These are phyloP conservation scores for Andrena bucephala DNA, from an alignment of 2,888 invertebrate genomes.

Conservation along the genomic window DNA sequence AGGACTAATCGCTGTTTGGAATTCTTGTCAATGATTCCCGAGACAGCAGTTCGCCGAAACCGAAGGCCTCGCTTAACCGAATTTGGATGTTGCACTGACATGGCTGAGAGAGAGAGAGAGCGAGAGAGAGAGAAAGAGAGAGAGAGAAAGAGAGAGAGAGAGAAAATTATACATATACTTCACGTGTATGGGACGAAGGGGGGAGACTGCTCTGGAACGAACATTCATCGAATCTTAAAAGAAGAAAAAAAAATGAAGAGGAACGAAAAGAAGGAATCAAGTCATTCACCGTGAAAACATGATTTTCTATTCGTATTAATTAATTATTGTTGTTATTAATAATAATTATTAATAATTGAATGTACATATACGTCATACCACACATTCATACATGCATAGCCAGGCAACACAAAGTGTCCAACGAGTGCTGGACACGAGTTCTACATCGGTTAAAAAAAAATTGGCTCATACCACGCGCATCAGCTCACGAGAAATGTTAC, in stretches of 20 bases:
- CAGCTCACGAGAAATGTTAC: slow-evolving; percentile 68
- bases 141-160: no score
- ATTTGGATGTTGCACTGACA: slow-evolving; percentile 62
- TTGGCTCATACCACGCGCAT: slow-evolving; percentile 67
- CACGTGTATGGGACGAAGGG: slow-evolving; percentile 59
- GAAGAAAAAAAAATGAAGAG: slow-evolving; percentile 37
- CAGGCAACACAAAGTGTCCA: slow-evolving; percentile 63
- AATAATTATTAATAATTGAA: slow-evolving; percentile 84
- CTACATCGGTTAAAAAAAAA: slow-evolving; percentile 62
- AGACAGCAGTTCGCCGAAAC: slow-evolving; percentile 64
- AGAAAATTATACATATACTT: slow-evolving; percentile 48
- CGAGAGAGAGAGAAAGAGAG: no score
- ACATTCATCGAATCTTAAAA: slow-evolving; percentile 76
- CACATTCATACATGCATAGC: slow-evolving; percentile 75
- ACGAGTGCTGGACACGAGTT: slow-evolving; percentile 59
- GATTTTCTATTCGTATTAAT: slow-evolving; percentile 84
- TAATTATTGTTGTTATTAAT: slow-evolving; percentile 85
- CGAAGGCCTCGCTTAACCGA: slow-evolving; percentile 67
- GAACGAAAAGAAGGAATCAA: slow-evolving; percentile 68
- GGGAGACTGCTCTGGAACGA: slow-evolving; percentile 71
- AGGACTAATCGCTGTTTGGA: slow-evolving; percentile 53
- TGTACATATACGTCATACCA: slow-evolving; percentile 84
- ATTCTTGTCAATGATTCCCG: slow-evolving; percentile 40
- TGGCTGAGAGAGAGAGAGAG: slow-evolving; percentile 32
- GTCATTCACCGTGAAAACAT: slow-evolving; percentile 82